Conservation (phyloP, 1,140 invertebrate species). For the Drosophila repleta region DNA sequence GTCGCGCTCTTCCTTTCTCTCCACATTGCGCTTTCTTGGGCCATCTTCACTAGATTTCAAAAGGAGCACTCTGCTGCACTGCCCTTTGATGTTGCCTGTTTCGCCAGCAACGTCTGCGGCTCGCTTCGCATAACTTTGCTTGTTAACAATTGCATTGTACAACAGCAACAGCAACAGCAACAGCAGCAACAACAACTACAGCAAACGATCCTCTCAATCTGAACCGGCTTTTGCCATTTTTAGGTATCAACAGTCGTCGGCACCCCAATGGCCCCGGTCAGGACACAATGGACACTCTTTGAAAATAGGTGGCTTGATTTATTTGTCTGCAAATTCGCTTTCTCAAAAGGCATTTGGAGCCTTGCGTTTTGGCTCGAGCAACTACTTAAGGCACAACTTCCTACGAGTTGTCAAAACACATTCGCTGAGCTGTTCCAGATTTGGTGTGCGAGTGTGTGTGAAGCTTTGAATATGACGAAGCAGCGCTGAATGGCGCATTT, state of each 20-base stretch:
- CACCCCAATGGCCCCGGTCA: slow-evolving; percentile 52
- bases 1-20: slow-evolving; percentile 32
- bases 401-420: slow-evolving; percentile 51
- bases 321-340: slow-evolving; percentile 83
- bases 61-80: slow-evolving; percentile 53
- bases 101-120: slow-evolving; percentile 49
- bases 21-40: slow-evolving; percentile 18
- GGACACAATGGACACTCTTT: slow-evolving; percentile 77
- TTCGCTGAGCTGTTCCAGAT: slow-evolving; percentile 40
- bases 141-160: slow-evolving; percentile 81
- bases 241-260: slow-evolving; percentile 66
- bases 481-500: slow-evolving; percentile 38
- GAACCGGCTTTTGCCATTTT: slow-evolving; percentile 73
- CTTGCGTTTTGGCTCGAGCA: slow-evolving; percentile 51
- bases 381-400: slow-evolving; percentile 51
- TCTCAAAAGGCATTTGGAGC: slow-evolving; percentile 76
- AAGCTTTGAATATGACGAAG: slow-evolving; percentile 52
- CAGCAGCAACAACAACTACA: slow-evolving; percentile 33
- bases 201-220: slow-evolving; percentile 70
- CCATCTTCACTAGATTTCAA: slow-evolving; percentile 50
- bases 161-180: slow-evolving; percentile 50
- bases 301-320: slow-evolving; percentile 83
- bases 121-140: slow-evolving; percentile 79
- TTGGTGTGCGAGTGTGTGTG: slow-evolving; percentile 22
- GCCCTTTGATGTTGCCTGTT: slow-evolving; percentile 74